Evolutionary conservation across 2,888 invertebrate species (phyloP), one percentile per base, ranked within the genome.

Genomic region (Diploptera punctata): DNA sequence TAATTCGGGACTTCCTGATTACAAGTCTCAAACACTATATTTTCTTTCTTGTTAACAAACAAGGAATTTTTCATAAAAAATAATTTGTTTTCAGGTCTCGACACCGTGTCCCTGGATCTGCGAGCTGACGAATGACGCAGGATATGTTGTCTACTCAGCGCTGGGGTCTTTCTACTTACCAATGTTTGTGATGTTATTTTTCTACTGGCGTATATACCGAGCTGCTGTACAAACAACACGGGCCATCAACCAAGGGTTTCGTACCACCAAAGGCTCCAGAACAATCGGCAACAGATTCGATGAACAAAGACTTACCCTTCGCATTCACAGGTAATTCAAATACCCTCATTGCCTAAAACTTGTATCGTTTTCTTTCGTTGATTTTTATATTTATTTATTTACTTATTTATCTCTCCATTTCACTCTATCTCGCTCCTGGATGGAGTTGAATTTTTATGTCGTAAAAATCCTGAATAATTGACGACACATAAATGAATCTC

Each of bases 161-260:
- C 88, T 98, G 26, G 98, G 98, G n/a, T 97, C 97, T 76, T 98
- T 98, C 89, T 98, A 95, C 85, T 92, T 98, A 79, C 98, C 98
- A 49, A 97, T 97, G 96, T 91, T 97, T 79, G 95, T 98, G 77
- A 98, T 98, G 95, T 87, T 97, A 79, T 98, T 97, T 88, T 98
- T 98, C 87, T 98, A 98, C 84, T 97, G 97, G 93, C 88, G 95
- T 78, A 98, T 98, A 79, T 98, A 98, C 85, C 90, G 93, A 77
- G 97, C 98, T 3, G 99, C 98, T 31, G 93, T 95, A 16, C 90
- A 94, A 77, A 95, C 96, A 26, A 96, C 95, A n/a, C 90, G 91
- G 78, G 95, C 95, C 73, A 96, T 96, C 80, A 95, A 95, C 84
- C 95, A 94, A 81, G 94, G 95, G 75, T 95, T 94, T 81, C 88